Evolutionary conservation across 2,113 vertebrate genomes (phyloP), one percentile per base, ranked within the genome.

Genomic region (Poeciliopsis retropinna): DNA sequence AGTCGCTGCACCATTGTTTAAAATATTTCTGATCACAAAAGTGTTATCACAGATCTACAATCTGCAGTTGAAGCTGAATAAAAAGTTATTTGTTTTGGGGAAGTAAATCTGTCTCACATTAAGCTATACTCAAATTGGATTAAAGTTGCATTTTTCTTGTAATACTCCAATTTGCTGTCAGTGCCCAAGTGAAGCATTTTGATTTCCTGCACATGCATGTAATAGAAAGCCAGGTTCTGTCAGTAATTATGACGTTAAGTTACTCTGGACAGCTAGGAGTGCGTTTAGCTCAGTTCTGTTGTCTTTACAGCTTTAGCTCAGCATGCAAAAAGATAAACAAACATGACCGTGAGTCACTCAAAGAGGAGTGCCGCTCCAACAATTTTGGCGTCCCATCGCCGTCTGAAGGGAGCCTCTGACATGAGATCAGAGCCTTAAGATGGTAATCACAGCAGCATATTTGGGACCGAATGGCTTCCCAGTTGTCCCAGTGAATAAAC

Each of bases 371-470:
- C 17, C 5, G 32, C 2, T n/a, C 41, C 62, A 41, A 74, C 54
- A 37, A 73, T 73, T 67, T 10, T 0, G 31, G 63, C 41, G 7
- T 51, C 44, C 37, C 44, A 6, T 47, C 17, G 67, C 5, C 32
- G 66, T 31, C 72, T 77, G 74, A 17, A 34, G n/a, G 44, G 19
- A 62, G 44, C 44, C 10, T 73, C 63, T 67, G 79, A 72, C 76
- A 67, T 60, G 30, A 67, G 73, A 73, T 78, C 81, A 34, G 44
- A 63, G 74, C 60, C 75, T 75, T 29, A 28, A 79, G 70, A 77
- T 75, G 67, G 34, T 62, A 67, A 81, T 80, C 62, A 2, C 67
- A 13, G 74, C 2, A 3, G 44, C 76, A 54, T 63, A 72, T 76
- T 67, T 70, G 41, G 64, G 63, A 10, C 63, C 79, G 41, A 62